A percentile compares a stretch with the other conserved stretches of the same genome.
Conservation (phyloP, 2,113 vertebrate genomes). For the Clupea harengus region DNA sequence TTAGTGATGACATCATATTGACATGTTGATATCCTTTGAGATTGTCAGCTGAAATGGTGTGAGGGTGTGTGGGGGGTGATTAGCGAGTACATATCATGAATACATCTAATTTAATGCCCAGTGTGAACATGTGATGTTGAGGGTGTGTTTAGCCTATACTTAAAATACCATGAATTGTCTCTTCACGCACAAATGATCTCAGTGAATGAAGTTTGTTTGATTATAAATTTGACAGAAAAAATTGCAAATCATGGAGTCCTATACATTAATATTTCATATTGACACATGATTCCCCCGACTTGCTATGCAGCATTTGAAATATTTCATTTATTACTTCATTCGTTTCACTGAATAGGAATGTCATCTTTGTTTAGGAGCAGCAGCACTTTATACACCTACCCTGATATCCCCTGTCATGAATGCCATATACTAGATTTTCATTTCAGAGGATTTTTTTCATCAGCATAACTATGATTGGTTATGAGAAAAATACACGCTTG, state of each 20-base stretch:
- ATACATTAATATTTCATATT: background rate
- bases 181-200: background rate
- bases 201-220: background rate
- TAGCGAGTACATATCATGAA: background rate
- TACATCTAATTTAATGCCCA: background rate
- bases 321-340: background rate
- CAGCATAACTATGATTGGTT: background rate
- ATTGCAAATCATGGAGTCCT: background rate
- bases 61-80: background rate
- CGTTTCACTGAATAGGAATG: background rate
- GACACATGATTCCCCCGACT: background rate
- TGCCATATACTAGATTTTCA: background rate
- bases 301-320: background rate
- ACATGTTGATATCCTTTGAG: background rate
- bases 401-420: background rate
- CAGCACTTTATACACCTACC: background rate
- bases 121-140: background rate
- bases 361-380: background rate
- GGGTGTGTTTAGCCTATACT: background rate
- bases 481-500: background rate
- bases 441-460: background rate
- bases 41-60: background rate
- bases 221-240: background rate
- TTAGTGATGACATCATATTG: slow-evolving; percentile 1
- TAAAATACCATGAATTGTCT: background rate